Conservation (phyloP, 2,113 vertebrate genomes). For the Centrocercus urophasianus region DNA sequence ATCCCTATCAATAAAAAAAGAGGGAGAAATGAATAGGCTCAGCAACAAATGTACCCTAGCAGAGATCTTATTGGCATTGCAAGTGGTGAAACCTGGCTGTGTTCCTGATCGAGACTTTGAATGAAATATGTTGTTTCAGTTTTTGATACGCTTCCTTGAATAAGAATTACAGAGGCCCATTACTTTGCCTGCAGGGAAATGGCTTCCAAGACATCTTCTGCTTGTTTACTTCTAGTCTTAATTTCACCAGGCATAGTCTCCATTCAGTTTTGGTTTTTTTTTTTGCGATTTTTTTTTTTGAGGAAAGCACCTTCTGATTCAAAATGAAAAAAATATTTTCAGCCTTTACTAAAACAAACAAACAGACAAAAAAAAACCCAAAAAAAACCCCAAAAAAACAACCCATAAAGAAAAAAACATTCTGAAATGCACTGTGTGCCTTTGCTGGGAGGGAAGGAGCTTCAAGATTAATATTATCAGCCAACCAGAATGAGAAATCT, state of each 20-base stretch:
- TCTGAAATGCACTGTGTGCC: neutral
- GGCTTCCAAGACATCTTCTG: neutral
- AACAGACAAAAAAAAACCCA: neutral
- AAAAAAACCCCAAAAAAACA: no score
- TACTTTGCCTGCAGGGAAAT: neutral
- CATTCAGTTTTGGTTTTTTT: neutral
- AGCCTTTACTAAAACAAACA: neutral
- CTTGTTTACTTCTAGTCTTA: neutral
- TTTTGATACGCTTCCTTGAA: constrained; percentile 1
- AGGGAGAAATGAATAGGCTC: neutral
- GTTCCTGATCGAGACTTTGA: neutral
- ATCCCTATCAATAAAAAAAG: neutral
- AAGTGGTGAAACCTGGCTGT: neutral
- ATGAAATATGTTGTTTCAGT: neutral
- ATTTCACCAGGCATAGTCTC: neutral
- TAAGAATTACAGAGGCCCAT: neutral
- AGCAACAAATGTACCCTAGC: neutral
- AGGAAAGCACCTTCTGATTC: neutral
- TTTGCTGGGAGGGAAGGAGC: neutral
- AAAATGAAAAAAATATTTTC: neutral
- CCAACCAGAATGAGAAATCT: neutral
- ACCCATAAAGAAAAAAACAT: neutral
- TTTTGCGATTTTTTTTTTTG: neutral
- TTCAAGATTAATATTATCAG: neutral
- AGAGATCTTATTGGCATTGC: neutral